These are phyloP conservation scores for Peromyscus melanophrys DNA, from an alignment of 2,797 vertebrate genomes.

Conservation along the genomic window DNA sequence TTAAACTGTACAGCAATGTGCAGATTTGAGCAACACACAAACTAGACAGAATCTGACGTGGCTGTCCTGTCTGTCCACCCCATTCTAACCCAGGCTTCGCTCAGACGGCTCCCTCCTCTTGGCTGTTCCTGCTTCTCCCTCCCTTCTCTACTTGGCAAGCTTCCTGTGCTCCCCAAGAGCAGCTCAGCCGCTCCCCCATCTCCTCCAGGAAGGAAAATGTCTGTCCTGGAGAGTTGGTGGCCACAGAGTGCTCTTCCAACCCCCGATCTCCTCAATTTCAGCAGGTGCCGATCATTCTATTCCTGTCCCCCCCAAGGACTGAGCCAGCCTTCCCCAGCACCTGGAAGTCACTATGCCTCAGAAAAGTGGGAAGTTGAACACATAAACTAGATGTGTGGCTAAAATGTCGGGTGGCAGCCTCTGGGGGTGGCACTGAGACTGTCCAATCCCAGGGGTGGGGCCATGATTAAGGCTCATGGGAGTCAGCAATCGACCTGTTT, in stretches of 20 bases:
- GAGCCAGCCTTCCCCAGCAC: not conserved
- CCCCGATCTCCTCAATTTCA: accelerated
- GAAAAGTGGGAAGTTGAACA: no score
- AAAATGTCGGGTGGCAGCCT: not conserved
- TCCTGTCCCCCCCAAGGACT: not conserved
- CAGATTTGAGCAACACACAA: not conserved
- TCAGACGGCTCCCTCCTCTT: not conserved
- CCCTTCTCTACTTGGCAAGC: not conserved
- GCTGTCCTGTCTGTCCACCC: not conserved
- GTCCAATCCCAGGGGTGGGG: not conserved
- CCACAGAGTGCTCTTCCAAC: not conserved
- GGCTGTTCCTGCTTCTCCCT: not conserved
- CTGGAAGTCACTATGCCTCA: not conserved
- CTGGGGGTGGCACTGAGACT: not conserved
- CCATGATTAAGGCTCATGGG: not conserved
- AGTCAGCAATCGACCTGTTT: not conserved
- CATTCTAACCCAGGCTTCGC: not conserved
- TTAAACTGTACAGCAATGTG: not conserved
- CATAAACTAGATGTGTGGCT: not conserved
- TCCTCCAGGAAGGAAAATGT: not conserved
- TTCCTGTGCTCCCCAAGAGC: not conserved
- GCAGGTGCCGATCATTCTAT: accelerated
- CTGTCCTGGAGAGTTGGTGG: not conserved
- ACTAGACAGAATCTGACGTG: not conserved
- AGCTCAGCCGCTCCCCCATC: not conserved